A percentile compares a stretch with the other conserved stretches of the same genome.
Conservation (phyloP, 2,113 vertebrate genomes). For the Origma solitaria region DNA sequence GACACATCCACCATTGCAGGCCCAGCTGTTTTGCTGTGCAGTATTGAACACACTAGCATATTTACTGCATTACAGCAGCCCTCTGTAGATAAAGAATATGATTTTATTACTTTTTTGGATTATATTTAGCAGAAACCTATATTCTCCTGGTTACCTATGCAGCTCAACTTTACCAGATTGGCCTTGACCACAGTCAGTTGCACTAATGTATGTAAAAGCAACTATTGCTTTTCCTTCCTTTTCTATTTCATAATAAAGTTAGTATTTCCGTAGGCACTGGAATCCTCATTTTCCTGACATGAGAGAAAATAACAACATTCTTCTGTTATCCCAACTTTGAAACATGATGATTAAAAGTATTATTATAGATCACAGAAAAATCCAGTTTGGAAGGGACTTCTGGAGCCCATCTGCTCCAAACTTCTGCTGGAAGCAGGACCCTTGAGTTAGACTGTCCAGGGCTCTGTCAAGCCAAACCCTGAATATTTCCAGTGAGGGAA, state of each 20-base stretch:
- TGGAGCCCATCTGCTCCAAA: slow-evolving; percentile 21
- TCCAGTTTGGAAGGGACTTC: background rate
- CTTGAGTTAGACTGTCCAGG: background rate
- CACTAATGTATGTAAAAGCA: background rate
- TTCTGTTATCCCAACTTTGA: background rate
- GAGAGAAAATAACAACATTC: slow-evolving; percentile 12
- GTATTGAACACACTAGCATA: background rate
- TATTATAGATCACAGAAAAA: background rate
- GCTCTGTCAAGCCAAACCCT: background rate
- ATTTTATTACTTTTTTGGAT: background rate
- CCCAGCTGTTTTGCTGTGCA: background rate
- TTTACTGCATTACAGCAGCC: background rate
- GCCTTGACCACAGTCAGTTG: background rate
- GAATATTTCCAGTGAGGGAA: background rate
- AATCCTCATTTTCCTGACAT: slow-evolving; percentile 25
- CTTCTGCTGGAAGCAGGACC: background rate
- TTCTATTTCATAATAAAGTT: background rate
- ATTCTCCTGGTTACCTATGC: background rate
- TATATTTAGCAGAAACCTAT: background rate
- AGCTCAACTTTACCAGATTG: background rate
- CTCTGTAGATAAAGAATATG: background rate
- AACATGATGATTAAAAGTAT: background rate
- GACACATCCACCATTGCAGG: background rate
- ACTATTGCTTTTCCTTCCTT: slow-evolving; percentile 13
- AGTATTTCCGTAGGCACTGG: background rate